These are phyloP conservation scores for Oncorhynchus gorbuscha DNA, from an alignment of 2,113 vertebrate genomes.

Conservation along the genomic window DNA sequence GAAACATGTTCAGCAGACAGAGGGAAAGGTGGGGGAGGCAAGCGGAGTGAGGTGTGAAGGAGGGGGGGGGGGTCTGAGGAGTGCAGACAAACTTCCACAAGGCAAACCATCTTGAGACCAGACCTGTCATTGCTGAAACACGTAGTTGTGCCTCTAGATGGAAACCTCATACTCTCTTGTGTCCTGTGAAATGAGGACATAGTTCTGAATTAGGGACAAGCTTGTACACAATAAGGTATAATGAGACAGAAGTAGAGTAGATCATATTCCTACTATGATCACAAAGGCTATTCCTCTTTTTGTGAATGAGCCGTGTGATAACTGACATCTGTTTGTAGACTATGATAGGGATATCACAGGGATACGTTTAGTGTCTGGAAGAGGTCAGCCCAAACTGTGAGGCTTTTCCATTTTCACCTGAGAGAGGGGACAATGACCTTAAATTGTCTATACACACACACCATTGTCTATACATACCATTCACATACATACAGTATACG, in stretches of 20 bases:
- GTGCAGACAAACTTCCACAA: conserved; percentile 60
- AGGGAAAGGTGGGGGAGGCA: conserved; percentile 15
- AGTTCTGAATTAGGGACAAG: background rate
- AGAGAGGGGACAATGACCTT: conserved; percentile 17
- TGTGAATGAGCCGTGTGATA: too few relatives aligned
- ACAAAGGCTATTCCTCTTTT: too few relatives aligned
- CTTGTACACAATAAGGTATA: background rate
- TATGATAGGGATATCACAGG: background rate
- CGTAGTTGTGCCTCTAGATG: conserved; percentile 75
- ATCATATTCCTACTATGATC: background rate
- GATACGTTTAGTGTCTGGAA: background rate
- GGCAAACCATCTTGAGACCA: conserved; percentile 58
- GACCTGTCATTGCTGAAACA: conserved; percentile 54
- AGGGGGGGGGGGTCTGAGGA: conserved; percentile 37
- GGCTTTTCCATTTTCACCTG: conserved; percentile 26
- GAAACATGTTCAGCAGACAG: conserved; percentile 42
- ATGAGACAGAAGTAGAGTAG: background rate
- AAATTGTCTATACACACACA: background rate
- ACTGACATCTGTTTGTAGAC: too few relatives aligned
- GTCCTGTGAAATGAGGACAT: conserved; percentile 73
- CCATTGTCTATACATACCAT: too few relatives aligned
- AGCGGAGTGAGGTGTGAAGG: conserved; percentile 1
- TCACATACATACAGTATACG: too few relatives aligned
- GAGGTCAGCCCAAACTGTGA: background rate
- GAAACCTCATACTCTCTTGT: conserved; percentile 92